Base-by-base conservation (phyloP, 2,888 invertebrate genomes). In the Nasonovia ribisnigri region DNA sequence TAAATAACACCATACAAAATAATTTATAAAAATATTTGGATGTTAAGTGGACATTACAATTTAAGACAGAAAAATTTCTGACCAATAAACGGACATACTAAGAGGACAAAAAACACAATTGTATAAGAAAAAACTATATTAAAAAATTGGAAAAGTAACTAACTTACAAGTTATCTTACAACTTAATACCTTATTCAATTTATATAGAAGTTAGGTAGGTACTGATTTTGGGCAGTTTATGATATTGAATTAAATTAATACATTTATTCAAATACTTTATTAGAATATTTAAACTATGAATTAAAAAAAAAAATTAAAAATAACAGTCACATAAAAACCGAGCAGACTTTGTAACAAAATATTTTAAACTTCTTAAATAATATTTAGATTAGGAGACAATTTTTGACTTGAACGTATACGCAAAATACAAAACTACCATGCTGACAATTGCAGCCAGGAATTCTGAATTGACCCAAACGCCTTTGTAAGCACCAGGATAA, bases 381-480 rank as follows among this genome's bases (percentile, higher is more conserved):
- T 42, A 77, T 97, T 95, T 98, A 96, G 94, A 67, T 93, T 90
- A 93, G 84, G 93, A 93, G 42, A 98, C 97, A 60, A 93, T 90
- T 96, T 98, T 98, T 95, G 97, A 97, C 96, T 98, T 98, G 95
- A 98, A 97, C 94, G 97, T 97, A 95, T 98, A 97, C 0, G 99
- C 99, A 94, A 98, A 97, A 96, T 99, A 99, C 88, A 98, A 98
- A 24, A 99, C 97, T 29, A 94, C 94, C 94, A 97, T 96, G 4
- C 98, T 97, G 2, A 98, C 96, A 29, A 97, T 96, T 11, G 98
- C 97, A 20, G 99, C 99, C 91, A 99, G 96, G 84, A 98, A 97
- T 96, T 99, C 99, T 0, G 98, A 98, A 96, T 98, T 98, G 92
- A 99, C 97, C 97, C 98, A 98, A 6, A 98, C 98, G 1, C 99